Conservation (phyloP, 2,888 invertebrate genomes). For the Lasioglossum villosulum region DNA sequence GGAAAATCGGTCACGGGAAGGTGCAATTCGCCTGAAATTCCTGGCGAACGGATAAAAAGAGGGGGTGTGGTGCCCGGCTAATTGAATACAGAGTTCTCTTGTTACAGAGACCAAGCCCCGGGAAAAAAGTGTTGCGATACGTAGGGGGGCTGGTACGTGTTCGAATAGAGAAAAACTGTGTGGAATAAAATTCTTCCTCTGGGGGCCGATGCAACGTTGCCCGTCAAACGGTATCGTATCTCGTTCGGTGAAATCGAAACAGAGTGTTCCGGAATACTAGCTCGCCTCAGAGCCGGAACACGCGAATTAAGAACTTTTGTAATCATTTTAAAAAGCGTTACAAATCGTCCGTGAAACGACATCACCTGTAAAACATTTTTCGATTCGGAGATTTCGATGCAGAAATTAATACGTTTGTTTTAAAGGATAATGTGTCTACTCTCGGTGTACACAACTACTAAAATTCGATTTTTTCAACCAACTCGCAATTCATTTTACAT, state of each 20-base stretch:
- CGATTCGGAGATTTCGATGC: neutral
- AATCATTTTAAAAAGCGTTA: neutral
- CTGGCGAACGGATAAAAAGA: neutral
- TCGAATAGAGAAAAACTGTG: constrained; percentile 1
- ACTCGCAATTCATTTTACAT: neutral
- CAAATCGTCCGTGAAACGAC: neutral
- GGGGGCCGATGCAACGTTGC: neutral
- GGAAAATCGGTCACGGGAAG: constrained; percentile 7
- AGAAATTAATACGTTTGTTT: neutral
- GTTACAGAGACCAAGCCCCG: neutral
- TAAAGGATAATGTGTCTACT: neutral
- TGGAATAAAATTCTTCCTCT: constrained; percentile 9
- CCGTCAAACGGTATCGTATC: constrained; percentile 13
- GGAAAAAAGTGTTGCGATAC: constrained; percentile 9
- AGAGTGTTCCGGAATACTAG: neutral
- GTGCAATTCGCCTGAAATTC: constrained; percentile 11
- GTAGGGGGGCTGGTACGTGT: neutral
- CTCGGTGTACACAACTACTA: neutral
- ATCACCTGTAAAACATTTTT: neutral
- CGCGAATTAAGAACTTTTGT: neutral
- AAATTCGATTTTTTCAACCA: neutral
- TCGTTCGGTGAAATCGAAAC: neutral
- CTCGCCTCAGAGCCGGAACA: neutral
- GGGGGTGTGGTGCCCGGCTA: neutral
- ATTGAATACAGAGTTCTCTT: constrained; percentile 15